phyloP scores from a whole-genome alignment of 2,888 invertebrate species.

The Pocota personata region DNA sequence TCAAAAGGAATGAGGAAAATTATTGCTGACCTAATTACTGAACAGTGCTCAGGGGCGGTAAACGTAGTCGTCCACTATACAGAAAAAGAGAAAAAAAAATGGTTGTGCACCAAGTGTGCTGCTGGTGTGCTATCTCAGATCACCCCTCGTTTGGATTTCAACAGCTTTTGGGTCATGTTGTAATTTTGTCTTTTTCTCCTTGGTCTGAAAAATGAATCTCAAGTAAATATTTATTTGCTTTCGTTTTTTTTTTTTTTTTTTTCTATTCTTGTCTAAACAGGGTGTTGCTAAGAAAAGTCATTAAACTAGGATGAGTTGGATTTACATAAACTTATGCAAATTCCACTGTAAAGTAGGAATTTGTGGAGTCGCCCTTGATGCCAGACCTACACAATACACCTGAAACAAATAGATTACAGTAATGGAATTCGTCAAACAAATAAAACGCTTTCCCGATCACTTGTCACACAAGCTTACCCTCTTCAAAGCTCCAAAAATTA shows the following conservation, averaged over 20 bases:
- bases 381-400: no score
- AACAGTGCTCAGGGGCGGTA: slow-evolving; percentile 32
- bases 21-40: slow-evolving; percentile 67
- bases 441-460: no score
- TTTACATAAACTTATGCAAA: no score
- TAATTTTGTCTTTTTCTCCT: slow-evolving; percentile 13
- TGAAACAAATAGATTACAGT: no score
- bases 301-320: no score
- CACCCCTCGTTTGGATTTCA: slow-evolving; percentile 32
- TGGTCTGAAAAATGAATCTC: slow-evolving; percentile 19
- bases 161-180: slow-evolving; percentile 39
- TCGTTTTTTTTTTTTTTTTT: background rate
- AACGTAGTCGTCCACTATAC: background rate
- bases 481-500: no score
- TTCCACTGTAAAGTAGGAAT: no score
- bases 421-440: no score
- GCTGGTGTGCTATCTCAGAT: background rate
- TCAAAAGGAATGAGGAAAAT: slow-evolving; percentile 55
- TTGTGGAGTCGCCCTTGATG: no score
- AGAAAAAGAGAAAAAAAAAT: background rate
- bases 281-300: background rate
- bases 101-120: background rate
- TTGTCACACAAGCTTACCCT: no score
- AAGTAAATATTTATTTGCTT: slow-evolving; percentile 32
- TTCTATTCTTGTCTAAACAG: background rate